Conservation (phyloP, 2,888 invertebrate genomes). For the Lasioglossum calceatum region DNA sequence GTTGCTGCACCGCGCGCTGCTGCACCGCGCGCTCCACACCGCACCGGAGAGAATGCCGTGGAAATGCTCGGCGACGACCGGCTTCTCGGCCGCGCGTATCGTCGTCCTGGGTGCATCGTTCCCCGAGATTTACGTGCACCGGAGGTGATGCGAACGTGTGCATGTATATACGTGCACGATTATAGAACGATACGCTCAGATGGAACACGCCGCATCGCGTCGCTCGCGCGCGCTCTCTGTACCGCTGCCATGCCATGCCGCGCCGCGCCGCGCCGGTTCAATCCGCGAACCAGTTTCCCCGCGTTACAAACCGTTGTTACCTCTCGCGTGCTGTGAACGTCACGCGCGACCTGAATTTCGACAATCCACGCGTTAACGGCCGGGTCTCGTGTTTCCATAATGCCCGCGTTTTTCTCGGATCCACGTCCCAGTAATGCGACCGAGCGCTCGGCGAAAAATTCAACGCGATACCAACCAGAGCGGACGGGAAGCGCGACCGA, state of each 20-base stretch:
- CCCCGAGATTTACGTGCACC: neutral
- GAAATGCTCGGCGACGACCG: constrained; percentile 10
- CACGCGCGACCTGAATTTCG: constrained; percentile 48
- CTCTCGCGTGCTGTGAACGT: constrained; percentile 16
- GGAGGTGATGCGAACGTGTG: neutral
- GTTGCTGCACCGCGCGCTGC: neutral
- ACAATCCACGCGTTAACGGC: constrained; percentile 16
- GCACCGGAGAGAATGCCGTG: neutral
- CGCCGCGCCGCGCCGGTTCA: neutral
- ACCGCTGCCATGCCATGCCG: neutral
- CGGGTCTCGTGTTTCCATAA: constrained; percentile 20
- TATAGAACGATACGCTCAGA: neutral
- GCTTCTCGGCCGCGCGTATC: constrained; percentile 27
- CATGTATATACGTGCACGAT: neutral
- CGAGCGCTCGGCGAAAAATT: neutral
- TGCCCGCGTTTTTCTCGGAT: constrained; percentile 8
- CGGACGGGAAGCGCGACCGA: neutral
- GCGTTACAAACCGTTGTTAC: constrained; percentile 17
- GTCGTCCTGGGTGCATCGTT: neutral
- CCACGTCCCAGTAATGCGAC: neutral
- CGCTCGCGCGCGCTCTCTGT: neutral
- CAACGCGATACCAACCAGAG: neutral
- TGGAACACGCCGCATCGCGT: neutral
- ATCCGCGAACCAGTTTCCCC: constrained; percentile 27
- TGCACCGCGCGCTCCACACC: neutral